Evolutionary conservation across 2,797 vertebrate genomes (phyloP).

Genomic region (Scolopax rusticola): DNA sequence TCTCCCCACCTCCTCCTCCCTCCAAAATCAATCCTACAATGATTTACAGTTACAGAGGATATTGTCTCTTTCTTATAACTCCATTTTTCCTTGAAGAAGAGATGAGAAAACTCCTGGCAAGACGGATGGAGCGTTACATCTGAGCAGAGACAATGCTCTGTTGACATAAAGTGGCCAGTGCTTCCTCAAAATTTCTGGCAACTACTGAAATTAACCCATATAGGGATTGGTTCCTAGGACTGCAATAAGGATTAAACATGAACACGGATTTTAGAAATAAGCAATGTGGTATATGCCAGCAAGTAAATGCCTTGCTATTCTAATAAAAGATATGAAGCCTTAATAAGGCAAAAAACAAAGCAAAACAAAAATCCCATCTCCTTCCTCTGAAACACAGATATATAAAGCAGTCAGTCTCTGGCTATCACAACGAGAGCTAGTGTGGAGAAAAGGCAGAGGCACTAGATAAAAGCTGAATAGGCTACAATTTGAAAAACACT

Average conservation of each 20-base stretch:
- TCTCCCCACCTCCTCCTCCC: background rate
- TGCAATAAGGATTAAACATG: background rate
- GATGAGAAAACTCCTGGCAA: slow-evolving; percentile 12
- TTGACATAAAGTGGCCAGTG: background rate
- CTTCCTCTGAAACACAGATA: background rate
- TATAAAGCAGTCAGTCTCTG: background rate
- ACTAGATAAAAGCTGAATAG: slow-evolving; percentile 21
- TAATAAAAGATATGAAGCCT: background rate
- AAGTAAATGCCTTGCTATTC: background rate
- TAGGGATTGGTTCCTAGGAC: background rate
- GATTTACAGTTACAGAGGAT: slow-evolving; percentile 20
- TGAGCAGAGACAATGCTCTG: background rate
- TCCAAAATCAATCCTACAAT: slow-evolving; percentile 10
- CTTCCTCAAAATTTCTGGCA: background rate
- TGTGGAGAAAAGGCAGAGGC: background rate
- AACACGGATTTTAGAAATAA: background rate
- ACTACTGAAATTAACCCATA: background rate
- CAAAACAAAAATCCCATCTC: background rate
- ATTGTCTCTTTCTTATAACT: slow-evolving; percentile 30
- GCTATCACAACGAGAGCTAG: background rate
- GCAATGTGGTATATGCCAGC: background rate
- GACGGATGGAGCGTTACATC: background rate
- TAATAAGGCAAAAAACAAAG: background rate
- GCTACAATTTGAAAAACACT: background rate
- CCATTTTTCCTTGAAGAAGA: slow-evolving; percentile 32